Percentiles rank a stretch among this genome's conserved stretches.
Evolutionary conservation across 2,888 invertebrate genomes (phyloP).

Genomic region (Bembecia ichneumoniformis): DNA sequence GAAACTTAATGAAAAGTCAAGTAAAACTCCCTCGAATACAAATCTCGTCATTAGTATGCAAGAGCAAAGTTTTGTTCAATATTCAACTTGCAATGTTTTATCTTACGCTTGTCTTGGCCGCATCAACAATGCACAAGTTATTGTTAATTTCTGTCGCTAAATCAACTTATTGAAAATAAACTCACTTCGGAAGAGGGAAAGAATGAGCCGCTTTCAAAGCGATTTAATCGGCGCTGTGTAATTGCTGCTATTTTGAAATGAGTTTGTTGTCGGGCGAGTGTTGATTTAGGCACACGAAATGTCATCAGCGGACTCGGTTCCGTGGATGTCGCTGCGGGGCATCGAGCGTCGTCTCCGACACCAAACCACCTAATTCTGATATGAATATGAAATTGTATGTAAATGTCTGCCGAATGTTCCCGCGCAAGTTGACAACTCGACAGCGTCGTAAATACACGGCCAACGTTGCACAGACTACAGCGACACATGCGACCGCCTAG

Average conservation of each 20-base stretch:
- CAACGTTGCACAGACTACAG: conserved; percentile 46
- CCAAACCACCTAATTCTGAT: conserved; percentile 48
- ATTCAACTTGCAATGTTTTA: conserved; percentile 60
- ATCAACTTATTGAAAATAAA: conserved; percentile 19
- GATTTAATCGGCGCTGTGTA: no score
- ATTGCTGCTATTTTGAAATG: neutral
- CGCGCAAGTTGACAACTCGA: conserved; percentile 55
- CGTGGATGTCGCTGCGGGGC: conserved; percentile 19
- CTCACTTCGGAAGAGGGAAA: no score
- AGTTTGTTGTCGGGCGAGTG: neutral
- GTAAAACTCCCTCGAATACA: conserved; percentile 64
- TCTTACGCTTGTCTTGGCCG: conserved; percentile 55
- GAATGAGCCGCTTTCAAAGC: no score
- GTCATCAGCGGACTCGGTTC: conserved; percentile 21
- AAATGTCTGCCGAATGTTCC: conserved; percentile 57
- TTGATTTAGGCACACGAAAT: neutral
- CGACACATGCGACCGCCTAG: conserved; percentile 51
- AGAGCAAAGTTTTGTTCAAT: conserved; percentile 69
- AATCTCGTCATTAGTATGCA: conserved; percentile 69
- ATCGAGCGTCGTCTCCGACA: conserved; percentile 24
- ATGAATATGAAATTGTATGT: conserved; percentile 68
- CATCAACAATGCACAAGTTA: conserved; percentile 47
- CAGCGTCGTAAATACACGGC: conserved; percentile 55
- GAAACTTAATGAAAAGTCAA: conserved; percentile 68
- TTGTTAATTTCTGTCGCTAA: conserved; percentile 34